Evolutionary conservation across 2,888 invertebrate genomes (phyloP).

Genomic region (Himalopsyche anomala): DNA sequence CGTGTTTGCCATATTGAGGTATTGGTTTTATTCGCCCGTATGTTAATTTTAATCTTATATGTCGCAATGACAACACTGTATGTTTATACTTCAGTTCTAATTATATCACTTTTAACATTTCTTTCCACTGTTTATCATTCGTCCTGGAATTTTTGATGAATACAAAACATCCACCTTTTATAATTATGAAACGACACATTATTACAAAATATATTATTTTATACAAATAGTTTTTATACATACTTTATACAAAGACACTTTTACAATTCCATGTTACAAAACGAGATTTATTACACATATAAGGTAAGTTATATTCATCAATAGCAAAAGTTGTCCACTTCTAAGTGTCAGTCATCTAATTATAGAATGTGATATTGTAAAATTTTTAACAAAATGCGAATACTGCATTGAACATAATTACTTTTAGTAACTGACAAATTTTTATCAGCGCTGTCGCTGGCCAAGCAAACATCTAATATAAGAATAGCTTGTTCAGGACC

Average conservation of each 20-base stretch:
- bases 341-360: conserved; percentile 37
- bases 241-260: conserved; percentile 40
- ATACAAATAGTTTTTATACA: conserved; percentile 1
- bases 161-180: not conserved
- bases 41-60: conserved; percentile 25
- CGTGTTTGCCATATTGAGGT: not conserved
- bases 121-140: not conserved
- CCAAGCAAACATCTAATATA: not conserved
- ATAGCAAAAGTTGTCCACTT: conserved; percentile 5
- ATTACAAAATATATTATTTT: conserved; percentile 39
- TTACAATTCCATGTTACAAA: conserved; percentile 42
- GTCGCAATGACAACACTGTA: conserved; percentile 28
- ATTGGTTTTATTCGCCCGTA: not conserved
- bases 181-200: not conserved
- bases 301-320: not conserved
- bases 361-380: not conserved
- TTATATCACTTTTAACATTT: conserved; percentile 27
- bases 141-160: conserved; percentile 38
- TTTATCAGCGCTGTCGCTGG: not conserved
- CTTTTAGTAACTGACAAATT: not conserved
- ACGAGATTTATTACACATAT: conserved; percentile 31
- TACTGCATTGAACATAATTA: conserved; percentile 17
- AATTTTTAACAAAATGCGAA: not conserved
- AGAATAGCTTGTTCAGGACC: not conserved
- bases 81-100: conserved; percentile 31